A percentile compares a stretch with the other conserved stretches of the same genome.
phyloP scores from a whole-genome alignment of 2,113 vertebrate genomes.

The Sakesphorus luctuosus region DNA sequence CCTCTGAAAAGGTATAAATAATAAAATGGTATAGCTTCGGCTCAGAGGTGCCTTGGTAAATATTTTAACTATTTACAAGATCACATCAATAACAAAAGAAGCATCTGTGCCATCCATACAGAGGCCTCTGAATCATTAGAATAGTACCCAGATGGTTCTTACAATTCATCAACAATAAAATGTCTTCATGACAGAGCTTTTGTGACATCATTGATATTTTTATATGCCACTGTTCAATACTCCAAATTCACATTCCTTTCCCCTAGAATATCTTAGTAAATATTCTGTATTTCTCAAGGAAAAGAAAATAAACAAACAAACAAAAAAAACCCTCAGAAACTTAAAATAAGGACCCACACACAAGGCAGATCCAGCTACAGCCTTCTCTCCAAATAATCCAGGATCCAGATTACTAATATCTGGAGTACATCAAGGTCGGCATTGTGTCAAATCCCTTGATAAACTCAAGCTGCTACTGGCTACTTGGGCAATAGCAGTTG shows the following conservation, averaged over 20 bases:
- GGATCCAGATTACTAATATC: conserved; percentile 25
- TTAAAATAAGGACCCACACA: background rate
- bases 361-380: conserved; percentile 15
- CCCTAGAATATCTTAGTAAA: background rate
- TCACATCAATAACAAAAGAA: conserved; percentile 90
- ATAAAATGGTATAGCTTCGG: conserved; percentile 87
- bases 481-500: background rate
- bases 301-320: too few species aligned
- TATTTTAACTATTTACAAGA: conserved; percentile 99
- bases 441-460: background rate
- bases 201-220: conserved; percentile 60
- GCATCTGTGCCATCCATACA: conserved; percentile 91
- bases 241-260: background rate
- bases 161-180: conserved; percentile 81
- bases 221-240: conserved; percentile 52
- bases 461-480: background rate
- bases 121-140: conserved; percentile 74
- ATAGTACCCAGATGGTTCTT: conserved; percentile 90
- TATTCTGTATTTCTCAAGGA: background rate
- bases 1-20: conserved; percentile 99
- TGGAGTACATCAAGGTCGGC: conserved; percentile 23
- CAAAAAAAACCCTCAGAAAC: background rate
- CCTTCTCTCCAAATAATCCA: conserved; percentile 5
- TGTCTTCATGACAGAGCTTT: conserved; percentile 61
- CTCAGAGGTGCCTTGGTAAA: conserved; percentile 92